Evolutionary conservation across 2,888 invertebrate species (phyloP).

Genomic region (Plusia festucae): DNA sequence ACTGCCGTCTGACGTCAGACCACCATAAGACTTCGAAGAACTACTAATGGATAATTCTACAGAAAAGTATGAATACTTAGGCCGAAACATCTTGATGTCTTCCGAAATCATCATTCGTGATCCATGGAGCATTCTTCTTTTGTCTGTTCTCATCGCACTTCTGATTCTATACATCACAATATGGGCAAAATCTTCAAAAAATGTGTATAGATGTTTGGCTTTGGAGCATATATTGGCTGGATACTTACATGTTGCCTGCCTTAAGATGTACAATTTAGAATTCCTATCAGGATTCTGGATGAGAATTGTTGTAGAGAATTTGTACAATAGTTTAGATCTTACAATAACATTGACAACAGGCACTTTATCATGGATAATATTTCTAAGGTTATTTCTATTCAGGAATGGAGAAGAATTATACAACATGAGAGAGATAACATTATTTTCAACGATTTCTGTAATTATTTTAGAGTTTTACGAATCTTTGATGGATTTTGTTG

Average conservation of each 20-base stretch:
- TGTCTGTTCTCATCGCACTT: conserved; percentile 11
- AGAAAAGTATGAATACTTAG: neutral
- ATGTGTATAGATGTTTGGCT: conserved; percentile 39
- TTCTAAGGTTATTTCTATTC: conserved; percentile 57
- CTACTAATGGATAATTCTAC: neutral
- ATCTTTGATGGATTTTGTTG: conserved; percentile 17
- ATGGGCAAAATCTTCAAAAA: conserved; percentile 33
- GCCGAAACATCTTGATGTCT: conserved; percentile 14
- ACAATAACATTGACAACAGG: conserved; percentile 44
- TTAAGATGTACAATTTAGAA: conserved; percentile 33
- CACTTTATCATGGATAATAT: conserved; percentile 49
- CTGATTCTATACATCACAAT: conserved; percentile 27
- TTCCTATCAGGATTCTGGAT: neutral
- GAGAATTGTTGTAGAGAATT: neutral
- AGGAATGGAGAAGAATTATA: conserved; percentile 52
- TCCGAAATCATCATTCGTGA: conserved; percentile 14
- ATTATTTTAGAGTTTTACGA: conserved; percentile 43
- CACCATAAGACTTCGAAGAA: neutral
- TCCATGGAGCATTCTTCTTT: conserved; percentile 9
- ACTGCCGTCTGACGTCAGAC: no score
- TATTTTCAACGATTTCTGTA: conserved; percentile 41
- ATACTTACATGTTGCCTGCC: conserved; percentile 32
- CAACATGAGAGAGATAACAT: conserved; percentile 39
- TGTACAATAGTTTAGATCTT: conserved; percentile 43
- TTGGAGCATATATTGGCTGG: conserved; percentile 46